phyloP scores from a whole-genome alignment of 1,140 invertebrate species.

The Ephestia elutella region DNA sequence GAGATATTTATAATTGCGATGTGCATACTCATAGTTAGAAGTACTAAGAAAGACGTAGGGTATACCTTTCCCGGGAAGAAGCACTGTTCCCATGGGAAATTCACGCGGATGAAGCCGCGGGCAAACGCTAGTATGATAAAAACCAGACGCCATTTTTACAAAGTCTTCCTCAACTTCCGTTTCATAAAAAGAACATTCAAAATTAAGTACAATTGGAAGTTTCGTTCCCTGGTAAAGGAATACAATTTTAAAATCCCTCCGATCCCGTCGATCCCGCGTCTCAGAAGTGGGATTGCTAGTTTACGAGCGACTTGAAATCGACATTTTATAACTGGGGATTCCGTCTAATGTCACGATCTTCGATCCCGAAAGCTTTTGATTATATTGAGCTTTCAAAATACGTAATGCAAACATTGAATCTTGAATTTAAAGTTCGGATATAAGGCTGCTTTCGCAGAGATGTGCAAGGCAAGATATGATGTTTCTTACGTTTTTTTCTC shows the following conservation, averaged over 20 bases:
- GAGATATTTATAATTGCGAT: no score
- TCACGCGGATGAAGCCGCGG: no score
- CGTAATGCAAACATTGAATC: neutral
- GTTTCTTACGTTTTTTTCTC: no score
- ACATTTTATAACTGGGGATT: conserved; percentile 5
- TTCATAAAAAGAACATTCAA: neutral
- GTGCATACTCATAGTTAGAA: no score
- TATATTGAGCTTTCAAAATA: conserved; percentile 2
- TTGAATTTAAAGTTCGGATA: neutral
- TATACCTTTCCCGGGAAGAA: no score
- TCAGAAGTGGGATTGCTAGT: neutral
- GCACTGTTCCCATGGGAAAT: no score
- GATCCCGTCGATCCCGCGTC: neutral
- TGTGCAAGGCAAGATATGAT: no score
- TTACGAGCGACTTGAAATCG: conserved; percentile 3
- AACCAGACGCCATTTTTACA: no score
- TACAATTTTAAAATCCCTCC: conserved; percentile 1
- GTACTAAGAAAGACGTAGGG: no score
- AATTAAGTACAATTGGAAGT: conserved; percentile 2
- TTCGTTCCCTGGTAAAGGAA: neutral
- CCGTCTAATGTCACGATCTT: neutral
- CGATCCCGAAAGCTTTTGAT: conserved; percentile 1
- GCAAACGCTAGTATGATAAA: no score
- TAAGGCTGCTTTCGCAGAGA: neutral
- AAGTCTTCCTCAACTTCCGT: no score